A percentile compares a stretch with the other conserved stretches of the same genome.
Evolutionary conservation across 2,888 invertebrate genomes (phyloP).

Genomic region (Drosophila stalkeri): DNA sequence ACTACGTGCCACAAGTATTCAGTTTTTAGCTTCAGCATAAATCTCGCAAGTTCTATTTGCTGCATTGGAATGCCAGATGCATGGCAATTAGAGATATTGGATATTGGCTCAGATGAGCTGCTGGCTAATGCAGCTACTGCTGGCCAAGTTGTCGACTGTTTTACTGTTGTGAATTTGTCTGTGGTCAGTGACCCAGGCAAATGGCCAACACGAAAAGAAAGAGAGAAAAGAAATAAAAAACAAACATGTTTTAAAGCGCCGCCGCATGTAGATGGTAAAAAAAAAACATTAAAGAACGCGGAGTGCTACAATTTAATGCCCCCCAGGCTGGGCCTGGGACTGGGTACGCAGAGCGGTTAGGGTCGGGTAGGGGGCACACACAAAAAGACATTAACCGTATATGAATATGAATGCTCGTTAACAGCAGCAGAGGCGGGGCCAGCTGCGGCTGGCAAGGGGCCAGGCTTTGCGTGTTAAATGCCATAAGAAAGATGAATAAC

Average conservation of each 20-base stretch:
- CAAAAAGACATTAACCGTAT: slow-evolving; percentile 67
- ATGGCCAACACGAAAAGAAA: slow-evolving; percentile 3
- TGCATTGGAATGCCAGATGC: slow-evolving; percentile 11
- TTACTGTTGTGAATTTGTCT: slow-evolving; percentile 75
- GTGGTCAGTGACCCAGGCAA: slow-evolving; percentile 74
- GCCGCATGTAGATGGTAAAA: slow-evolving; percentile 12
- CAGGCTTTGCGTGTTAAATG: slow-evolving; percentile 60
- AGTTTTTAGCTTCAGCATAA: not conserved
- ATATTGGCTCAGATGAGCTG: slow-evolving; percentile 15
- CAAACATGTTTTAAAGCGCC: slow-evolving; percentile 65
- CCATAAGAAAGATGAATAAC: slow-evolving; percentile 47
- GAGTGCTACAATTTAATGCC: slow-evolving; percentile 60
- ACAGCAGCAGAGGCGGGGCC: slow-evolving; percentile 19
- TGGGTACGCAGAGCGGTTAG: not conserved
- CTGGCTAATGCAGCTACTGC: slow-evolving; percentile 21
- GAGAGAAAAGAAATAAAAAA: slow-evolving; percentile 35
- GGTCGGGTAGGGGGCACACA: slow-evolving; percentile 12
- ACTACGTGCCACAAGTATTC: not conserved
- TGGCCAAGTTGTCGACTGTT: slow-evolving; percentile 35
- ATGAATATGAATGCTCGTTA: slow-evolving; percentile 72
- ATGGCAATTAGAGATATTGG: not conserved
- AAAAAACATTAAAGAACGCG: slow-evolving; percentile 37
- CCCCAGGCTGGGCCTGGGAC: not conserved
- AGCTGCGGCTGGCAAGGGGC: not conserved
- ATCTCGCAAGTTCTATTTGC: not conserved